Conservation (phyloP, 1,140 invertebrate species). For the Atta texana region DNA sequence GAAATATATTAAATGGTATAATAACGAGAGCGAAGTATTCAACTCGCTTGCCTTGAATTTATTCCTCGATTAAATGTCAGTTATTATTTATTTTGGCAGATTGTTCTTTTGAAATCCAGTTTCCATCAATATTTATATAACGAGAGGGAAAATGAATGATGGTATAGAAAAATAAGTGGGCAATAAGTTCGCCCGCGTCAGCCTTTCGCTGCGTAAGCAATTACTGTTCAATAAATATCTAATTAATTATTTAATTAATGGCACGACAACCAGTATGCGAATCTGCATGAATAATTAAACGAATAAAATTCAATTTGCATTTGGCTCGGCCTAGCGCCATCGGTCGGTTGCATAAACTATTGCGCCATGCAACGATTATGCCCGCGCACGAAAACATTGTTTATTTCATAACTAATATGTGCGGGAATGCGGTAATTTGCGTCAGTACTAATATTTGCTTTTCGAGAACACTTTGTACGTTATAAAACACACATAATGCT, state of each 20-base stretch:
- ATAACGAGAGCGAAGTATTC: conserved; percentile 5
- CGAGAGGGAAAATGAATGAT: conserved; percentile 15
- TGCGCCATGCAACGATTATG: conserved; percentile 22
- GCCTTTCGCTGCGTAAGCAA: conserved; percentile 8
- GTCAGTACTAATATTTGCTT: not conserved
- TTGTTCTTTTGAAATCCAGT: conserved; percentile 11
- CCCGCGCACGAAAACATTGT: conserved; percentile 23
- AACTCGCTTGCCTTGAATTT: not conserved
- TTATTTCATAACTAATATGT: conserved; percentile 28
- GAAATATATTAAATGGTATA: not conserved
- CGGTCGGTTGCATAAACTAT: conserved; percentile 43
- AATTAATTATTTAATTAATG: conserved; percentile 57
- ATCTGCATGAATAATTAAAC: conserved; percentile 50
- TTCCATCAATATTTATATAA: conserved; percentile 32
- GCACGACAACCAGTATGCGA: conserved; percentile 15
- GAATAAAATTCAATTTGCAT: conserved; percentile 54
- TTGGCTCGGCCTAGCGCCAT: not conserved
- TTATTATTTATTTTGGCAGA: not conserved
- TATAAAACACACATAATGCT: conserved; percentile 8
- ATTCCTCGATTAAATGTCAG: not conserved
- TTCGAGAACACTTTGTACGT: not conserved
- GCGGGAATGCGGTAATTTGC: conserved; percentile 12
- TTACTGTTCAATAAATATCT: conserved; percentile 31
- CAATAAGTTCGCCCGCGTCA: conserved; percentile 8
- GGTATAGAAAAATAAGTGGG: not conserved